Base-by-base conservation (phyloP, 2,888 invertebrate species). In the Rhingia rostrata region DNA sequence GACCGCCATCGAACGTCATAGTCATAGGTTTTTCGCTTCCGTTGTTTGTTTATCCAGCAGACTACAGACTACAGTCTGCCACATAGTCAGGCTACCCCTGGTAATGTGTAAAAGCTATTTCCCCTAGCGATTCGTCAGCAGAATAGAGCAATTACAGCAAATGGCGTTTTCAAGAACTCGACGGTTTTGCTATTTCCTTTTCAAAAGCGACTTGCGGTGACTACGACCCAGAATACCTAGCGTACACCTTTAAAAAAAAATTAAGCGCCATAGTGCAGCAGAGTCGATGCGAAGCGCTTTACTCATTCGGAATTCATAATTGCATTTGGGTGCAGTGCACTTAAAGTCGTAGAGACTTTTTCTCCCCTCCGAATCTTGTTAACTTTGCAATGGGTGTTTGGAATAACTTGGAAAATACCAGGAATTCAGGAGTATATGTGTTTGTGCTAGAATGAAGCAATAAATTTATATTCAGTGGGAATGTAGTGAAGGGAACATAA, bases 281-380 rank as follows among this genome's bases (percentile, higher is more conserved):
- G 22, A 37, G 53, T 54, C 54, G 53, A 51, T 64, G 41, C 32
- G 30, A 32, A 53, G 51, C 61, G 37, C 37, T 58, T 30, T 54
- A 49, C 70, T 35, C 64, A 47, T 41, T 70, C 9, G 33, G 66
- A 66, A 77, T 54, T 54, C 60, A 66, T 72, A 77, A 82, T 72
- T 82, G 41, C 41, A 10, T 66, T 70, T 77, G 66, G 49, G 70
- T 70, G 70, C 82, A 77, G 60, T 82, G 82, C 56, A 64, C 74
- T 67, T 41, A 53, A 7, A 53, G 39, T 22, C 32, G 14, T n/a
- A 14, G 33, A 49, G 51, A 53, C 43, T 32, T 51, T 49, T 51
- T 32, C 41, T 32, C 33, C n/a, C 30, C 53, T n/a, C 4, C 32
- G 6, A 6, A 33, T 37, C 10, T 63, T 10, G 39, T n/a, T 39